phyloP scores from a whole-genome alignment of 2,113 vertebrate genomes.

The Pedetes capensis region DNA sequence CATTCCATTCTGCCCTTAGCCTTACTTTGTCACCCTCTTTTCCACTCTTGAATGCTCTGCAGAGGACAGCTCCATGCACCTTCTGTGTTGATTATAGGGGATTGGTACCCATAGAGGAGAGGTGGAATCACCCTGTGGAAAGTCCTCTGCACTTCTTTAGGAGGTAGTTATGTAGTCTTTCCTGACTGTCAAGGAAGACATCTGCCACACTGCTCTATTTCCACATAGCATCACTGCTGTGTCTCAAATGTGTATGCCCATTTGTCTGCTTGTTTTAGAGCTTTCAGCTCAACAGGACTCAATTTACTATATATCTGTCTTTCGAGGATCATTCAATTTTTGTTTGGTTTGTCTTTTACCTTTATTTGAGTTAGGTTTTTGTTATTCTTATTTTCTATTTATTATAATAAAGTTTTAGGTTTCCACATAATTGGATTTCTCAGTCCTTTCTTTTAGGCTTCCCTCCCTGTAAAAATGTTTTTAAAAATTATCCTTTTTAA shows the following conservation, averaged over 20 bases:
- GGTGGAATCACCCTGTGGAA: not conserved
- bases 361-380: not conserved
- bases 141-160: not conserved
- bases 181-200: not conserved
- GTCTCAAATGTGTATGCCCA: accelerated
- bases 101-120: not conserved
- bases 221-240: not conserved
- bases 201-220: not conserved
- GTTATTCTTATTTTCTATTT: not conserved
- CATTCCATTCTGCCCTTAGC: not conserved
- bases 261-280: not conserved
- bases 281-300: not conserved
- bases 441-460: not conserved
- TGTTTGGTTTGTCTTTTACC: not conserved
- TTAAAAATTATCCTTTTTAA: not conserved
- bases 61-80: not conserved
- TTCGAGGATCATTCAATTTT: not conserved
- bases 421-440: not conserved
- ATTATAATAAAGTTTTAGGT: not conserved
- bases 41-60: not conserved
- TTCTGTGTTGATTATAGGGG: not conserved
- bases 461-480: not conserved
- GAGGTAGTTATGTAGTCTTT: not conserved
- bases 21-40: not conserved
- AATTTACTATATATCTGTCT: not conserved